Conservation (phyloP, 2,797 vertebrate genomes). For the Hippopotamyrus pictus region DNA sequence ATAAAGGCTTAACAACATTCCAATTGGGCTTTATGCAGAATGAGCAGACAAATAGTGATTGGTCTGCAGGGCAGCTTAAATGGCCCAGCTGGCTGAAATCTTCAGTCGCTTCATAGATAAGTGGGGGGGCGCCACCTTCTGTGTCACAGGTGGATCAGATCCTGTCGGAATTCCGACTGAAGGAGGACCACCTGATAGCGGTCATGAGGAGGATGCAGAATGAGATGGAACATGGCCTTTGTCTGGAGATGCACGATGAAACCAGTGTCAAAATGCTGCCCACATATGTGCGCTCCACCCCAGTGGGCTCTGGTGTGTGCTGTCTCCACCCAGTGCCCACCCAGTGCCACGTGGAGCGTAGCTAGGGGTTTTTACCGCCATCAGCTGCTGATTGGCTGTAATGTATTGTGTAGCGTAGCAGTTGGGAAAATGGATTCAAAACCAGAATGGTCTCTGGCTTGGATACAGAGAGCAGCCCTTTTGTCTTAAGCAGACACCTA, state of each 20-base stretch:
- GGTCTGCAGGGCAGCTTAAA: neutral
- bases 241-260: conserved; percentile 80
- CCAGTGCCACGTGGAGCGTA: neutral
- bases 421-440: neutral
- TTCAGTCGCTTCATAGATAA: neutral
- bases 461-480: neutral
- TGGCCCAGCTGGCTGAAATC: neutral
- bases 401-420: neutral
- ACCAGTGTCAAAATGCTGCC: conserved; percentile 96
- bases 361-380: neutral
- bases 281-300: conserved; percentile 91
- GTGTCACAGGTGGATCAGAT: conserved; percentile 78
- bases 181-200: conserved; percentile 80
- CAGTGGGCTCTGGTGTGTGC: conserved; percentile 84
- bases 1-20: neutral
- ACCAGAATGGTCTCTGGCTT: neutral
- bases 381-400: neutral
- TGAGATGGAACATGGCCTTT: conserved; percentile 89
- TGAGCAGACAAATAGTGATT: neutral
- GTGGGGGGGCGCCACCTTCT: neutral
- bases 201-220: conserved; percentile 84
- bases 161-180: conserved; percentile 81
- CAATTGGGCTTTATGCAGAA: neutral
- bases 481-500: neutral
- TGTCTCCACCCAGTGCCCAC: neutral